Percentiles rank a stretch among this genome's conserved stretches.
Conservation (phyloP, 1,140 invertebrate species). For the Drosophila nasuta region DNA sequence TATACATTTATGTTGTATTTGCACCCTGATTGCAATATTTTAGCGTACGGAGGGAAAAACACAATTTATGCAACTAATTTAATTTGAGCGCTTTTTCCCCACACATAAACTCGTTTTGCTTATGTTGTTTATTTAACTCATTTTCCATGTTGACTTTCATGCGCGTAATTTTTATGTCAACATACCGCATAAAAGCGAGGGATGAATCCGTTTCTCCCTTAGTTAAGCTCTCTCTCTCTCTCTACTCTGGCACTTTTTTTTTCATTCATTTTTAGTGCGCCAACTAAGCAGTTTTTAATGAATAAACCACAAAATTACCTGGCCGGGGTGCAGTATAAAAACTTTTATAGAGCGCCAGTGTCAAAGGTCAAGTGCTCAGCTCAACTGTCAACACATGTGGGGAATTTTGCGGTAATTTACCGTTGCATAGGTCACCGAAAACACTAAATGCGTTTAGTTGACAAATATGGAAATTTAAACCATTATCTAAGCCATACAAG, state of each 20-base stretch:
- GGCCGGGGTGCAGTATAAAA: conserved; percentile 28
- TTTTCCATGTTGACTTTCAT: conserved; percentile 80
- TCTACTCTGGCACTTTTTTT: neutral
- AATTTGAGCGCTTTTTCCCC: conserved; percentile 28
- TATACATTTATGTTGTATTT: neutral
- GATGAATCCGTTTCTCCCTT: neutral
- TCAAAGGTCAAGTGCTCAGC: conserved; percentile 46
- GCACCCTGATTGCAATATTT: conserved; percentile 1
- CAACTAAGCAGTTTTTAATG: conserved; percentile 80
- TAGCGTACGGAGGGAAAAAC: neutral
- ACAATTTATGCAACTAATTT: conserved; percentile 59
- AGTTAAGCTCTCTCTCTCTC: neutral
- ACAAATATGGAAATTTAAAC: conserved; percentile 23
- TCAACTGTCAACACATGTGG: conserved; percentile 16
- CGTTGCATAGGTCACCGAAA: conserved; percentile 21
- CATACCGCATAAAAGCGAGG: conserved; percentile 53
- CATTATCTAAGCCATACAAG: conserved; percentile 19
- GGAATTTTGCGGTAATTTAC: conserved; percentile 20
- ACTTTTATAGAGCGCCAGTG: conserved; percentile 4
- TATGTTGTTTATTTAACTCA: conserved; percentile 76
- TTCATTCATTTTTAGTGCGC: conserved; percentile 46
- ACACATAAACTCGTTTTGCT: conserved; percentile 38
- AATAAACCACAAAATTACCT: conserved; percentile 70
- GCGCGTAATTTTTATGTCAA: conserved; percentile 81
- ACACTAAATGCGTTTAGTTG: conserved; percentile 20